A percentile compares a stretch with the other conserved stretches of the same genome.
phyloP scores from a whole-genome alignment of 2,888 invertebrate genomes.

The Matsumyia berberina region DNA sequence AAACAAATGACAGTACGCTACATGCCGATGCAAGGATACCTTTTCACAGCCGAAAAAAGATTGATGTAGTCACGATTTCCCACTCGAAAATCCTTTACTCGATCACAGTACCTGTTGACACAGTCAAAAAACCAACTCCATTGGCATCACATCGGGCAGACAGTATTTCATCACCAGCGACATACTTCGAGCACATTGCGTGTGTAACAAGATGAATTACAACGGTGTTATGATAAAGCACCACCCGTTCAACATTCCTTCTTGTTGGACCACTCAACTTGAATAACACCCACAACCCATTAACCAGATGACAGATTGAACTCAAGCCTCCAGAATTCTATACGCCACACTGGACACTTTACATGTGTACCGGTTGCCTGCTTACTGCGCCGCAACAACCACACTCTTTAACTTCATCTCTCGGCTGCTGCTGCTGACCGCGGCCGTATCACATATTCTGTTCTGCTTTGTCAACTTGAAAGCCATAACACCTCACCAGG shows the following conservation, averaged over 20 bases:
- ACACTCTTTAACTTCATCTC: conserved; percentile 46
- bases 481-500: conserved; percentile 61
- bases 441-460: conserved; percentile 56
- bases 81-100: too few species aligned
- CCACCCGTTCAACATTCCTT: conserved; percentile 51
- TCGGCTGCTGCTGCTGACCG: conserved; percentile 17
- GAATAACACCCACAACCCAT: conserved; percentile 73
- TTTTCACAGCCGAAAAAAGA: too few species aligned
- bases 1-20: too few species aligned
- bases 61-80: too few species aligned
- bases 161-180: conserved; percentile 22
- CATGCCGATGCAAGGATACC: too few species aligned
- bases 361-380: conserved; percentile 61
- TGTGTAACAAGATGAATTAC: conserved; percentile 59
- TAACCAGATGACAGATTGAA: conserved; percentile 75
- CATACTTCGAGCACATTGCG: conserved; percentile 15
- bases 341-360: conserved; percentile 47
- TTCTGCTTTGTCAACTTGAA: conserved; percentile 72
- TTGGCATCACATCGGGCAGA: neutral
- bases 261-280: conserved; percentile 55
- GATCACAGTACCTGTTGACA: neutral
- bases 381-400: conserved; percentile 17
- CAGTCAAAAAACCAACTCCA: neutral
- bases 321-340: conserved; percentile 48
- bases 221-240: conserved; percentile 52